These are phyloP conservation scores for Turnix velox DNA, from an alignment of 2,113 vertebrate genomes.

Conservation along the genomic window DNA sequence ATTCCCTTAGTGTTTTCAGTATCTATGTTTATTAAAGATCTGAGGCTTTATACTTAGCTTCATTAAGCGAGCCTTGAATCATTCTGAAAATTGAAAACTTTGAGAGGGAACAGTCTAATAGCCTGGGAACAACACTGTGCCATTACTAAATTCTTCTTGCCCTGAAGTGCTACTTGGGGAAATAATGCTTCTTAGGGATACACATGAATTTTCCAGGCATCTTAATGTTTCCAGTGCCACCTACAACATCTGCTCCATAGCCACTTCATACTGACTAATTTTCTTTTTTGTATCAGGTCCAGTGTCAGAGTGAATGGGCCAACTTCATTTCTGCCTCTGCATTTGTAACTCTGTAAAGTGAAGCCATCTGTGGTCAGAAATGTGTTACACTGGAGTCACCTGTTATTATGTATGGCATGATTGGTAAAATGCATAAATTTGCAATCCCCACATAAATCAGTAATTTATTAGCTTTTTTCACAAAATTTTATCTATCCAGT, in stretches of 20 bases:
- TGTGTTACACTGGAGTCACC: not conserved
- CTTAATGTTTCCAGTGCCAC: not conserved
- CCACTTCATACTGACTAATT: not conserved
- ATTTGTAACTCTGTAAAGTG: not conserved
- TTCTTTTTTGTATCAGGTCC: not conserved
- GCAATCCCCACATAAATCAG: not conserved
- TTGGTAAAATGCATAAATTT: not conserved
- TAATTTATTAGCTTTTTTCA: not conserved
- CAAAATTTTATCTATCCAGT: not conserved
- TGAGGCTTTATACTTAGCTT: not conserved
- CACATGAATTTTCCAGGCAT: not conserved
- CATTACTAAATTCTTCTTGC: not conserved
- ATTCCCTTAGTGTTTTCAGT: not conserved
- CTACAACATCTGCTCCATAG: not conserved
- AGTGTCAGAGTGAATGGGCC: not conserved
- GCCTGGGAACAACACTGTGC: not conserved
- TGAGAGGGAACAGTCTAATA: not conserved
- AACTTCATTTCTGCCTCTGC: not conserved
- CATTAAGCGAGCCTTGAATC: not conserved
- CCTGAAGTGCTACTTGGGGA: not conserved
- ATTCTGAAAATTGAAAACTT: not conserved
- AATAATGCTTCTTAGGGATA: not conserved
- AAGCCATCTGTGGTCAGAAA: not conserved
- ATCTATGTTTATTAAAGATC: not conserved
- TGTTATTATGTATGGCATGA: not conserved